Evolutionary conservation across 2,888 invertebrate genomes (phyloP), one percentile per base, ranked within the genome.

Genomic region (Hypomecis atomaria): DNA sequence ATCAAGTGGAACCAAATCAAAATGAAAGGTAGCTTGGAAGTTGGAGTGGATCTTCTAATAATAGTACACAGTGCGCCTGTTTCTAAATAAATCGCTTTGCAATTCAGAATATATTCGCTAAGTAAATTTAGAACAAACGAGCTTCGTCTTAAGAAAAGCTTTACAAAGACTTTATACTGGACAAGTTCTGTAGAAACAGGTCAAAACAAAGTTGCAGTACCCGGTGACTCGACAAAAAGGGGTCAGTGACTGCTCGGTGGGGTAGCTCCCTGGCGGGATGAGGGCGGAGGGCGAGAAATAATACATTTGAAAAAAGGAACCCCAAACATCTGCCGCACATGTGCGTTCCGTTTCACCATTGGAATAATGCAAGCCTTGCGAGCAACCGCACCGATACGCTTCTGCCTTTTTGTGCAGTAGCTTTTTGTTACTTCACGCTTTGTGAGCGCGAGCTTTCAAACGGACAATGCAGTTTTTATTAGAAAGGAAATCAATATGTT

Each of bases 281-380:
- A 79, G 82, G 81, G 82, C 75, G 83, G 81, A 81, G 80, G 81
- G 71, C 71, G 64, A 73, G 76, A 82, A 88, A 88, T 89, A 88
- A 89, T 85, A 89, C 84, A 85, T 89, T 88, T 86, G 84, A 88
- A 91, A 90, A 88, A 83, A 23, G 23, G 81, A 87, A 84, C 90
- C 89, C 89, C 83, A 81, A 90, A 88, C 92, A 92, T 92, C 92
- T 92, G 92, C 87, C 81, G 80, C 86, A 85, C 92, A 92, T 91
- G 87, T 92, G 92, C 86, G 85, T 86, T 86, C 75, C 81, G 81
- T 86, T 88, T 79, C 82, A 85, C 85, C 82, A 79, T 78, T 81
- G 81, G 76, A 86, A 90, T 88, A 91, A 91, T 87, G 89, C 88
- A 87, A 89, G 88, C 85, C 80, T 88, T 84, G 85, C 87, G 80